These are phyloP conservation scores for Antedon mediterranea DNA, from an alignment of 53 echinoderm and acorn worm species.

Conservation along the genomic window DNA sequence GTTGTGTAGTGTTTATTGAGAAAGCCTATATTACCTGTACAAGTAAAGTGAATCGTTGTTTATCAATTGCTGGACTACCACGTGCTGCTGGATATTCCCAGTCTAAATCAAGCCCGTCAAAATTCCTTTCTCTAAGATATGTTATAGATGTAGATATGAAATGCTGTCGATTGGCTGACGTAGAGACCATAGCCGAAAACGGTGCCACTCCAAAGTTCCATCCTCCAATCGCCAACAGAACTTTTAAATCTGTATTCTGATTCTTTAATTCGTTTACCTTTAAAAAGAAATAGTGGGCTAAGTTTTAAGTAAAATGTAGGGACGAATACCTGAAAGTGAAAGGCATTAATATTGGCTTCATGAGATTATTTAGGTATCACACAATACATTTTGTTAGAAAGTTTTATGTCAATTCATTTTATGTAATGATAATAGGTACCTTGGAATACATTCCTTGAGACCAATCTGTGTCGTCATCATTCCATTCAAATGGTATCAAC, in stretches of 20 bases:
- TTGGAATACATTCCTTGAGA: conserved; percentile 10
- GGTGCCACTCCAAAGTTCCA: conserved; percentile 17
- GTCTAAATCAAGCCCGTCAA: conserved; percentile 32
- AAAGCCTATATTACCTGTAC: conserved; percentile 15
- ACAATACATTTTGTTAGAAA: no score
- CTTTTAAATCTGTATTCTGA: conserved; percentile 7
- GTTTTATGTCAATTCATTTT: no score
- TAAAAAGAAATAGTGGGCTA: no score
- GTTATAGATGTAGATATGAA: conserved; percentile 19
- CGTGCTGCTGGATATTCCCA: conserved; percentile 32
- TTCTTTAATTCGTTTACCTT: conserved; percentile 21
- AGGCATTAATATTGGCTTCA: no score
- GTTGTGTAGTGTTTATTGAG: no score
- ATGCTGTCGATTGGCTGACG: conserved; percentile 3
- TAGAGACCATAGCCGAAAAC: conserved; percentile 21
- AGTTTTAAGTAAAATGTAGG: no score
- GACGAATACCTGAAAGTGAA: no score
- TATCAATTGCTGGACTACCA: conserved; percentile 19
- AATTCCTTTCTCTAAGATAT: conserved; percentile 15
- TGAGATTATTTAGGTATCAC: no score
- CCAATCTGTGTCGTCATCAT: conserved; percentile 27
- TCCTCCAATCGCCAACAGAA: conserved; percentile 29
- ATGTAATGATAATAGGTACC: no score
- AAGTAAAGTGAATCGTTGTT: conserved; percentile 8
- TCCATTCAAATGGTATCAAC: conserved; percentile 27